A percentile compares a stretch with the other conserved stretches of the same genome.
phyloP scores from a whole-genome alignment of 64 coral and sea anemone species.

The Montipora capricornis region DNA sequence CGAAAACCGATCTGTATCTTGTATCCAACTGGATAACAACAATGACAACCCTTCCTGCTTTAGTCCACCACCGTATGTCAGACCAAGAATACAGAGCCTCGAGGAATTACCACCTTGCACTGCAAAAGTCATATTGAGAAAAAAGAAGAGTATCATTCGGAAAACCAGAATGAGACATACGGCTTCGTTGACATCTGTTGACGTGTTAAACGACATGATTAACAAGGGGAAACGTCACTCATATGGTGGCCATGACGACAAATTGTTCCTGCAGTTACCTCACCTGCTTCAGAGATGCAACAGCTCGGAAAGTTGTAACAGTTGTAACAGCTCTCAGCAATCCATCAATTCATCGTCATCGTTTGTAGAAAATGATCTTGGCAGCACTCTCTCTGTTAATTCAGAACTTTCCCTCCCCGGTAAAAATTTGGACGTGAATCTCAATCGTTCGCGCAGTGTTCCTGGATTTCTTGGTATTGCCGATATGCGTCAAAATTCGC shows the following conservation, averaged over 20 bases:
- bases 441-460: conserved; percentile 32
- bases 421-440: background rate
- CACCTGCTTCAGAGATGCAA: background rate
- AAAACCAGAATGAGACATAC: conserved; percentile 50
- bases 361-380: conserved; percentile 20
- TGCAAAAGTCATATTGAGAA: conserved; percentile 49
- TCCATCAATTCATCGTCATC: conserved; percentile 30
- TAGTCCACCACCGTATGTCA: conserved; percentile 60
- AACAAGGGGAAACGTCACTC: conserved; percentile 52
- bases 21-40: conserved; percentile 27
- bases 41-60: background rate
- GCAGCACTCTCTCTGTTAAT: conserved; percentile 10
- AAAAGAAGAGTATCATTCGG: conserved; percentile 51
- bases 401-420: conserved; percentile 8
- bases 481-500: background rate
- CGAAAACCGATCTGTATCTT: conserved; percentile 17
- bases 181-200: conserved; percentile 10
- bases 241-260: conserved; percentile 39
- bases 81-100: conserved; percentile 66
- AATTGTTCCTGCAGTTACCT: background rate
- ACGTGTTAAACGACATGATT: conserved; percentile 17
- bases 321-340: conserved; percentile 41
- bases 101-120: conserved; percentile 64
- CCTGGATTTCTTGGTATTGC: conserved; percentile 14
- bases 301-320: conserved; percentile 13